A percentile compares a stretch with the other conserved stretches of the same genome.
Evolutionary conservation across 2,888 invertebrate genomes (phyloP).

Genomic region (Cheilosia variabilis): DNA sequence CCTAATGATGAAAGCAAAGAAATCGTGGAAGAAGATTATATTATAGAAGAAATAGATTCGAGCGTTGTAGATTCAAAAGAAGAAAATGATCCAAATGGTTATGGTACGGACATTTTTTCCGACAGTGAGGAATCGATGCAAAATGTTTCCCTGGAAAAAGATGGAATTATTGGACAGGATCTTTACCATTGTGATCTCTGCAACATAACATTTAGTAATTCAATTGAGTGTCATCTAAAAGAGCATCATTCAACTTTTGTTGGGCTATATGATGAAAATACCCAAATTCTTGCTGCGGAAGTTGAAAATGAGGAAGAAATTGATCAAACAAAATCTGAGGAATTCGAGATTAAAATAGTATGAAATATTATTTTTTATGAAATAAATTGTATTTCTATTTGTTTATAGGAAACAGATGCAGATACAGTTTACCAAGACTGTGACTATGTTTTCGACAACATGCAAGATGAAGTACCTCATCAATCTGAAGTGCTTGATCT

Average conservation of each 20-base stretch:
- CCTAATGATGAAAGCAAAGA: constrained; percentile 16
- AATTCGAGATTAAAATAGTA: constrained; percentile 23
- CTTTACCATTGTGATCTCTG: constrained; percentile 70
- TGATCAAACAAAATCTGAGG: neutral
- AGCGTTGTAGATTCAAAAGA: constrained; percentile 33
- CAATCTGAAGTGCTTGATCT: constrained; percentile 4
- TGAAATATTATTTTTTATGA: neutral
- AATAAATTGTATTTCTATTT: neutral
- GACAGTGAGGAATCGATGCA: constrained; percentile 9
- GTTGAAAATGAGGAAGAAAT: constrained; percentile 18
- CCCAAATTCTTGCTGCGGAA: constrained; percentile 13
- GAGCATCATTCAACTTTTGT: neutral
- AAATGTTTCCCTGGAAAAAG: constrained; percentile 25
- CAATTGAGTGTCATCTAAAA: constrained; percentile 58
- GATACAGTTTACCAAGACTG: constrained; percentile 39
- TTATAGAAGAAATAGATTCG: constrained; percentile 47
- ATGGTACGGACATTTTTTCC: constrained; percentile 1
- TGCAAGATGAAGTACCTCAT: constrained; percentile 33
- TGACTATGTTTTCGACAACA: constrained; percentile 2
- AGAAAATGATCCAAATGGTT: constrained; percentile 20
- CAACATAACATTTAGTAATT: constrained; percentile 46
- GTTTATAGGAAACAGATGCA: constrained; percentile 26
- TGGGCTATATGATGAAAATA: neutral
- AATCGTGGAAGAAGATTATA: constrained; percentile 56
- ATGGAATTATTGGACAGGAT: constrained; percentile 17